Evolutionary conservation across 2,797 vertebrate species (phyloP).

Genomic region (Sylvilagus floridanus): DNA sequence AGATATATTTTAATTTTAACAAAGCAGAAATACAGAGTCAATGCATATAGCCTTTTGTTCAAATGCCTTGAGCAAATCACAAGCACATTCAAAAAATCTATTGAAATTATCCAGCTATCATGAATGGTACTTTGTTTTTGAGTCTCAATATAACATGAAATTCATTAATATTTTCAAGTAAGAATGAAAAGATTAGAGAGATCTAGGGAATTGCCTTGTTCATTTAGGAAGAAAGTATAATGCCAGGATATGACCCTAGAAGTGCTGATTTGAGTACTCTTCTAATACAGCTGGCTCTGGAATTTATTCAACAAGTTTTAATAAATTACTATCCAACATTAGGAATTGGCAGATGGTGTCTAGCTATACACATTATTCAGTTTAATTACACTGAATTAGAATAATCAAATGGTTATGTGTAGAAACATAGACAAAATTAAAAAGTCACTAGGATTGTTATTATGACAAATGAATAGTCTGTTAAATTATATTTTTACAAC

Average conservation of each 20-base stretch:
- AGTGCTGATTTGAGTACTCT: slow-evolving; percentile 38
- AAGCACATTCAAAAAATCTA: background rate
- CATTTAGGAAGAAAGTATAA: background rate
- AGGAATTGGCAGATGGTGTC: slow-evolving; percentile 63
- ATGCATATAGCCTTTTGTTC: background rate
- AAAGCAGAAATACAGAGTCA: background rate
- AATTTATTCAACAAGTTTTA: slow-evolving; percentile 56
- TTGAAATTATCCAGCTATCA: background rate
- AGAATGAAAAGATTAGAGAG: slow-evolving; percentile 16
- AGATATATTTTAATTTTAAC: background rate
- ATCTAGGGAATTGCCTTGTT: background rate
- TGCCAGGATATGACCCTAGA: background rate
- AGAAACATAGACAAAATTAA: slow-evolving; percentile 39
- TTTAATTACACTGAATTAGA: slow-evolving; percentile 69
- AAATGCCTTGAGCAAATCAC: background rate
- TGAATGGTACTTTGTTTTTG: background rate
- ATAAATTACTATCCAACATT: slow-evolving; percentile 57
- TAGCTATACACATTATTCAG: slow-evolving; percentile 52
- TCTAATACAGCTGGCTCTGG: background rate
- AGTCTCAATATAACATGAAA: background rate
- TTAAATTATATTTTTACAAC: slow-evolving; percentile 42
- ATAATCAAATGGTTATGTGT: slow-evolving; percentile 58
- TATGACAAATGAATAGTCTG: background rate
- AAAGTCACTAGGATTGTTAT: slow-evolving; percentile 53
- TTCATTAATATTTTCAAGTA: background rate